These are phyloP conservation scores for Discoglossus pictus DNA, from an alignment of 2,797 vertebrate genomes.

Conservation along the genomic window DNA sequence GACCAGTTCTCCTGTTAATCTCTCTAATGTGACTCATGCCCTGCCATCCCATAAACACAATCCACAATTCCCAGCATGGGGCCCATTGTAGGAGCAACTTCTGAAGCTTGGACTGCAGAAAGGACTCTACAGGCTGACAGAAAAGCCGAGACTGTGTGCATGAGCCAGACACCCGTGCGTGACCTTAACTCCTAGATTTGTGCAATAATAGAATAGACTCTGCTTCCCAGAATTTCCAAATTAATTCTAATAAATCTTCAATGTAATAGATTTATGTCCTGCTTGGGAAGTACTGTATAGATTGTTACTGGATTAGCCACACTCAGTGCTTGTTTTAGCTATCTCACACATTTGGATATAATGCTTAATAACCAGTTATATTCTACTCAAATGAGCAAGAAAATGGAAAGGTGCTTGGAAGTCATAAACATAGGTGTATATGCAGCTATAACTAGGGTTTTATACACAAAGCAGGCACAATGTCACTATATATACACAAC, in stretches of 20 bases:
- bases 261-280: too few relatives aligned
- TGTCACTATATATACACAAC: too few relatives aligned
- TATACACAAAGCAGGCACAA: too few relatives aligned
- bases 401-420: too few relatives aligned
- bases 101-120: slow-evolving; percentile 9
- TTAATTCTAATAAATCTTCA: slow-evolving; percentile 31
- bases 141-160: slow-evolving; percentile 29
- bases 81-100: not conserved
- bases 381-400: too few relatives aligned
- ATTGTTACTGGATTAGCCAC: too few relatives aligned
- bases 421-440: too few relatives aligned
- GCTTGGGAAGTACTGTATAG: too few relatives aligned
- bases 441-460: too few relatives aligned
- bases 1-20: slow-evolving; percentile 8
- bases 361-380: too few relatives aligned
- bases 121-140: slow-evolving; percentile 2
- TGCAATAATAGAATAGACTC: slow-evolving; percentile 51
- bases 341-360: too few relatives aligned
- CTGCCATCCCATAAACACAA: slow-evolving; percentile 21
- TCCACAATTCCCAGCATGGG: slow-evolving; percentile 9
- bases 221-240: slow-evolving; percentile 28
- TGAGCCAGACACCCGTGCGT: slow-evolving; percentile 38
- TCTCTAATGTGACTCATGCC: slow-evolving; percentile 11
- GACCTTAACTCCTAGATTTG: slow-evolving; percentile 40
- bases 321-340: too few relatives aligned